phyloP scores from a whole-genome alignment of 2,113 vertebrate species.

The Budorcas taxicolor region DNA sequence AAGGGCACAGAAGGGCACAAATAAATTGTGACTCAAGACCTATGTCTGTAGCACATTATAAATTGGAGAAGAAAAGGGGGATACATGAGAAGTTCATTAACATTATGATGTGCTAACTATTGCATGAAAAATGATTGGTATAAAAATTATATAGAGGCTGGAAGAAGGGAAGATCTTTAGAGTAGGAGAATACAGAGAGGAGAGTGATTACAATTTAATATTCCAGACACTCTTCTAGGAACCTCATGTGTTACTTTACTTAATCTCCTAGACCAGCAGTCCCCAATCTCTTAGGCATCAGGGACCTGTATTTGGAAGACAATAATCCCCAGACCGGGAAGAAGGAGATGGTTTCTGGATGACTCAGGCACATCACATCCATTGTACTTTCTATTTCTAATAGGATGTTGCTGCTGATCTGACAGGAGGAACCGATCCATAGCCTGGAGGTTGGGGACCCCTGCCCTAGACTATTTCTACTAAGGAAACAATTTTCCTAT shows the following conservation, averaged over 20 bases:
- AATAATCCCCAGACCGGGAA: fast-evolving
- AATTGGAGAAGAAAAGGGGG: background rate
- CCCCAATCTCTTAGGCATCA: background rate
- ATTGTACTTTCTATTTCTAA: background rate
- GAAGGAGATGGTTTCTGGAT: background rate
- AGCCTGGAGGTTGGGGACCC: background rate
- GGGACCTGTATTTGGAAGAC: background rate
- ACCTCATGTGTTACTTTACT: background rate
- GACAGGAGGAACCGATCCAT: background rate
- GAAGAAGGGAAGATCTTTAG: background rate
- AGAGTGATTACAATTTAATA: background rate
- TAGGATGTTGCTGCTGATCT: background rate
- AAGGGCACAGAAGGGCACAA: background rate
- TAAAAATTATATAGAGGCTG: background rate
- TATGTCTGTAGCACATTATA: background rate
- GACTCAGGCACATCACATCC: background rate
- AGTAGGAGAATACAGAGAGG: background rate
- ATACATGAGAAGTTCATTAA: background rate
- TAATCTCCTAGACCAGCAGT: background rate
- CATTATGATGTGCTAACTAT: background rate
- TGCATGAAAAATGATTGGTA: background rate
- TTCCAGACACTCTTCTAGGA: background rate
- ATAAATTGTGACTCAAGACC: background rate
- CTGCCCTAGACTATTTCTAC: background rate
- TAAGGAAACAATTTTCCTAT: background rate